A percentile compares a stretch with the other conserved stretches of the same genome.
Evolutionary conservation across 2,113 vertebrate genomes (phyloP).

Genomic region (Excalfactoria chinensis): DNA sequence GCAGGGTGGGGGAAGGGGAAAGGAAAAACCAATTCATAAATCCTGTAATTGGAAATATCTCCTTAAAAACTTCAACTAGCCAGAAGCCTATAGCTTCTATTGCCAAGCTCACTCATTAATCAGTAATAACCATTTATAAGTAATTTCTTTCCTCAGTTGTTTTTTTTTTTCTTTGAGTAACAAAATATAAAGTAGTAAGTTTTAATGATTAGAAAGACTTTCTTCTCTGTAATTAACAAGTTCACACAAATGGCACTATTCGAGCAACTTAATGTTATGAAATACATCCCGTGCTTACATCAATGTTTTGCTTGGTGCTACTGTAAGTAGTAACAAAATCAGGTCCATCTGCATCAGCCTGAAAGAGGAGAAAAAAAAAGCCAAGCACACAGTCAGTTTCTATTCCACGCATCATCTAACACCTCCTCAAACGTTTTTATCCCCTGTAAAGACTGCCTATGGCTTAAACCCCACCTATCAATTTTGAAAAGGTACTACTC

Average conservation of each 20-base stretch:
- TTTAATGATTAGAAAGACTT: neutral
- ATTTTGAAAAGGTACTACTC: neutral
- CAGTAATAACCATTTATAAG: neutral
- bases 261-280: neutral
- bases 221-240: neutral
- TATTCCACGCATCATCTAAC: neutral
- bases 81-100: neutral
- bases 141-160: neutral
- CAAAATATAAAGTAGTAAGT: neutral
- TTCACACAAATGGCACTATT: neutral
- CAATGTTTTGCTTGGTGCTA: slow-evolving; percentile 87
- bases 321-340: slow-evolving; percentile 84
- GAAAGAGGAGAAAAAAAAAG: neutral
- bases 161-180: neutral
- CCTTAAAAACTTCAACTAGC: neutral
- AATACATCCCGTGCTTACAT: slow-evolving; percentile 75
- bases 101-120: neutral
- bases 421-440: neutral
- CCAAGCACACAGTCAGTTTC: neutral
- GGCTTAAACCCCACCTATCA: neutral
- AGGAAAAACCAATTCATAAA: neutral
- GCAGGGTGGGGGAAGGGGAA: neutral
- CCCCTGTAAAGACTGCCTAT: neutral
- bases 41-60: neutral
- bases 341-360: slow-evolving; percentile 89